phyloP scores from a whole-genome alignment of 2,888 invertebrate species.

The Alitta virens region DNA sequence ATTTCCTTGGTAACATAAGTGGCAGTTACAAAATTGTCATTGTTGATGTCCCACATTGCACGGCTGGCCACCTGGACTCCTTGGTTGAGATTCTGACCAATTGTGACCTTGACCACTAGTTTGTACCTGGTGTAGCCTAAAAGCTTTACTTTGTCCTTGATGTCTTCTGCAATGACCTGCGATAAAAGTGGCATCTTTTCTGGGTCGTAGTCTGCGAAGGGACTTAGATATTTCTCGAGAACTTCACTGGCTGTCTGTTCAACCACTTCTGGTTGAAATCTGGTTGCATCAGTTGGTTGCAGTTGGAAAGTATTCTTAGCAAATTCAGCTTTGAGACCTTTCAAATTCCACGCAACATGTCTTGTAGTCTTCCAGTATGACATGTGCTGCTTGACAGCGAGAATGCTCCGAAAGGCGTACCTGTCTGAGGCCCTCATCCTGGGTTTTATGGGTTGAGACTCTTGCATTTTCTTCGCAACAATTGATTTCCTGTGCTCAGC shows the following conservation, averaged over 20 bases:
- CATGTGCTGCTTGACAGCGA: slow-evolving; percentile 4
- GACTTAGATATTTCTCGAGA: not conserved
- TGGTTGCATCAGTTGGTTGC: not conserved
- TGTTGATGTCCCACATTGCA: slow-evolving; percentile 4
- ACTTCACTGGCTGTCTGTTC: not conserved
- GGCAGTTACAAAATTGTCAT: slow-evolving; percentile 4
- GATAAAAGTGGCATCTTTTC: not conserved
- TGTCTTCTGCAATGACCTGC: slow-evolving; percentile 4
- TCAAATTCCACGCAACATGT: slow-evolving; percentile 8
- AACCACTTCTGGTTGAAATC: slow-evolving; percentile 1
- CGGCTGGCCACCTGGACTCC: slow-evolving; percentile 5
- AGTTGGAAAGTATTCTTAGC: slow-evolving; percentile 6
- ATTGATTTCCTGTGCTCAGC: no score
- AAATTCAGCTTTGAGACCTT: slow-evolving; percentile 7
- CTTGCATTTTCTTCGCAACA: no score
- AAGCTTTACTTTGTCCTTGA: slow-evolving; percentile 5
- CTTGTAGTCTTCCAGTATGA: slow-evolving; percentile 3
- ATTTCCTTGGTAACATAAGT: not conserved
- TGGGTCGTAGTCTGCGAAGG: not conserved
- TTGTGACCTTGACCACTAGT: slow-evolving; percentile 1
- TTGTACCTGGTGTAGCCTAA: slow-evolving; percentile 9
- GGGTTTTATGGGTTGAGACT: no score
- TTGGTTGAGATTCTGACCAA: slow-evolving; percentile 8
- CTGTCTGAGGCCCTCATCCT: not conserved
- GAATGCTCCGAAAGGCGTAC: not conserved